Percentiles rank a stretch among this genome's conserved stretches.
Evolutionary conservation across 2,888 invertebrate species (phyloP).

Genomic region (Lochmaea capreae): DNA sequence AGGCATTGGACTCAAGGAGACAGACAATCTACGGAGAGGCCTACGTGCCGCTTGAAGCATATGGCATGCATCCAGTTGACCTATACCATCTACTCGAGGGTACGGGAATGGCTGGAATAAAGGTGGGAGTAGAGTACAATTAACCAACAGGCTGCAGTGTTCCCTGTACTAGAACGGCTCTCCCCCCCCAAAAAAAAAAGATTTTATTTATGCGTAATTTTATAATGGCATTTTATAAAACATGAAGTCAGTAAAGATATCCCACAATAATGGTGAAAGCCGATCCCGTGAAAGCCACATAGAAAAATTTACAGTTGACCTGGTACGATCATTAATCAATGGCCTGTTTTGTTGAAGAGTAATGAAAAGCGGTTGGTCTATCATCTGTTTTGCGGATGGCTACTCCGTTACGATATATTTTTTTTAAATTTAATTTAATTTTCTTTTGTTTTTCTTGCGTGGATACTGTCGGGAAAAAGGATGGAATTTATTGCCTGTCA

Average conservation of each 20-base stretch:
- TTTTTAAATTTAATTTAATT: conserved; percentile 52
- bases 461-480: too few species aligned
- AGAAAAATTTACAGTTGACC: conserved; percentile 58
- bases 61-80: too few species aligned
- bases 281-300: conserved; percentile 47
- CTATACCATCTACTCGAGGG: too few species aligned
- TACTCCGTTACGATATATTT: conserved; percentile 54
- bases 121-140: too few species aligned
- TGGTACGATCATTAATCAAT: conserved; percentile 58
- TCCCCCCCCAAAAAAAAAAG: too few species aligned
- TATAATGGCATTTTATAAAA: background rate
- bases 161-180: too few species aligned
- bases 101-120: too few species aligned
- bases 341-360: conserved; percentile 52
- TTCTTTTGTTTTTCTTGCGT: conserved; percentile 14
- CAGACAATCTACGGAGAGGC: too few species aligned
- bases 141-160: too few species aligned
- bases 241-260: conserved; percentile 36
- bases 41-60: too few species aligned
- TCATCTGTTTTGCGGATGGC: conserved; percentile 58
- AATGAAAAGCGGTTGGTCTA: conserved; percentile 59
- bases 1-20: too few species aligned
- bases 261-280: conserved; percentile 42
- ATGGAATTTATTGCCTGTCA: background rate
- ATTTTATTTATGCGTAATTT: background rate